Conservation (phyloP, 2,113 vertebrate species). For the Egretta garzetta region DNA sequence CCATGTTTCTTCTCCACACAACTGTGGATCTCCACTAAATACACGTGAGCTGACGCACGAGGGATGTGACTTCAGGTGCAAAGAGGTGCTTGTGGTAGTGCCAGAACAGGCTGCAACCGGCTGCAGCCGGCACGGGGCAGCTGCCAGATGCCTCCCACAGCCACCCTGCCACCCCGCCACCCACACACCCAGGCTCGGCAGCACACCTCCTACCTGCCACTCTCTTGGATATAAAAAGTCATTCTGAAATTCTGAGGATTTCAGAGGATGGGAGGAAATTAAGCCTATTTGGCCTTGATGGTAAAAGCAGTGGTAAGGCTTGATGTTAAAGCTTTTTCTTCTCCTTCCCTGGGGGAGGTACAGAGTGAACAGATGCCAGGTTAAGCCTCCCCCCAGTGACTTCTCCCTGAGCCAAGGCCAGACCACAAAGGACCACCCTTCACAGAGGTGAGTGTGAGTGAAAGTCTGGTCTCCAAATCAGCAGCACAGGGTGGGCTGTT, state of each 20-base stretch:
- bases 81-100: neutral
- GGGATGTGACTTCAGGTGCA: neutral
- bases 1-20: rapidly evolving
- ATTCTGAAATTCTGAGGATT: neutral
- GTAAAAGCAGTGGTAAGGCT: neutral
- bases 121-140: rapidly evolving
- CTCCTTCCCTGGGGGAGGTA: neutral
- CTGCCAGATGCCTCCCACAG: neutral
- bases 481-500: neutral
- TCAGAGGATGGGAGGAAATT: neutral
- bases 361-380: neutral
- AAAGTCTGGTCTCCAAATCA: neutral
- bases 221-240: neutral
- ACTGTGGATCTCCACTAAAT: neutral
- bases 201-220: too few relatives aligned
- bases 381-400: neutral
- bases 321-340: neutral
- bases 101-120: rapidly evolving
- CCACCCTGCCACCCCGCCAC: too few relatives aligned
- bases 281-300: neutral
- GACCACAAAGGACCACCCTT: neutral
- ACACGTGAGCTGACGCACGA: rapidly evolving
- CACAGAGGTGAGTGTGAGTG: neutral
- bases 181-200: neutral
- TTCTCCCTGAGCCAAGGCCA: neutral